These are phyloP conservation scores for Megaleporinus macrocephalus DNA, from an alignment of 2,113 vertebrate genomes.

Conservation along the genomic window DNA sequence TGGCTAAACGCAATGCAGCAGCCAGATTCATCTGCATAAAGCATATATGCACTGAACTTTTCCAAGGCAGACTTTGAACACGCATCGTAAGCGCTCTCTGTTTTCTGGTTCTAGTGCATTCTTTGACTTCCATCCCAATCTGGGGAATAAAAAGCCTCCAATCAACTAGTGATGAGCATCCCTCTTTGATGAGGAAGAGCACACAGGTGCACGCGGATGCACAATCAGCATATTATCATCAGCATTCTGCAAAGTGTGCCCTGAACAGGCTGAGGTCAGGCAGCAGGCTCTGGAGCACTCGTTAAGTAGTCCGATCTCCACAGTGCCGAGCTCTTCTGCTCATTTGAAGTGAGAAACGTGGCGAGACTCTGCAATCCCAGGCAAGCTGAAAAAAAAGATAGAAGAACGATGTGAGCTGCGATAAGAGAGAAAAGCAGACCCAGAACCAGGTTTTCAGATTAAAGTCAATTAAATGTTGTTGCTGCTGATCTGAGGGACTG, in stretches of 20 bases:
- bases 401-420: constrained; percentile 27
- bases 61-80: not conserved
- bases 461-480: constrained; percentile 48
- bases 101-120: not conserved
- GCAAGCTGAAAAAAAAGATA: constrained; percentile 34
- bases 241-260: constrained; percentile 11
- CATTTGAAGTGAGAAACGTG: constrained; percentile 66
- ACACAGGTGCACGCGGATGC: constrained; percentile 5
- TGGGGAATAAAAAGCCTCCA: constrained; percentile 33
- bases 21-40: not conserved
- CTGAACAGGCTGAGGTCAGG: constrained; percentile 58
- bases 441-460: constrained; percentile 9
- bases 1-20: not conserved
- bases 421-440: constrained; percentile 18
- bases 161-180: constrained; percentile 63
- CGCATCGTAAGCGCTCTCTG: not conserved
- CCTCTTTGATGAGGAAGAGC: constrained; percentile 57
- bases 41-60: not conserved
- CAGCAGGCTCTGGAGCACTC: constrained; percentile 61
- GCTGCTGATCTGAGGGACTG: constrained; percentile 1
- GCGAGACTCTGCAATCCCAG: constrained; percentile 59
- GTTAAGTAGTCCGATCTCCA: constrained; percentile 66
- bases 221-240: constrained; percentile 53
- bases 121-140: not conserved
- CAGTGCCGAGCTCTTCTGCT: constrained; percentile 40